These are phyloP conservation scores for Neomorphus geoffroyi DNA, from an alignment of 2,797 vertebrate genomes.

Conservation along the genomic window DNA sequence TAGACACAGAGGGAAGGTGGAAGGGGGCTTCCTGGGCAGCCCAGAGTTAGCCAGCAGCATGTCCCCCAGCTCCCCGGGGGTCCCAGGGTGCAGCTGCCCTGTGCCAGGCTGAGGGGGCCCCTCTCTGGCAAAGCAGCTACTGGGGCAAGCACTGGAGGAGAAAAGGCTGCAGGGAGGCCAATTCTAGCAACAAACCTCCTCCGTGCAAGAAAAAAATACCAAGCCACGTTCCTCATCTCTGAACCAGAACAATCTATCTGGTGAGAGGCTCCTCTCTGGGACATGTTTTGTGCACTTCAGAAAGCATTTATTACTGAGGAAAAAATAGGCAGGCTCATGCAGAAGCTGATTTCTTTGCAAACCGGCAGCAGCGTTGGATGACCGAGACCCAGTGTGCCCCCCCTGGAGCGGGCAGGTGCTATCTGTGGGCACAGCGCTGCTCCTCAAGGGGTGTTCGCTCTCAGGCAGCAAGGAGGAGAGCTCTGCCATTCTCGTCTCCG, in stretches of 20 bases:
- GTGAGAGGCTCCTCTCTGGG: background rate
- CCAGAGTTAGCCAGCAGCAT: background rate
- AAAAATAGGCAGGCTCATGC: background rate
- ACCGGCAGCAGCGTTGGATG: background rate
- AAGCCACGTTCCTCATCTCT: background rate
- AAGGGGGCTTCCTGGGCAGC: background rate
- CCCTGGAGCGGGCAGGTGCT: fast-evolving
- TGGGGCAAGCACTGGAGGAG: background rate
- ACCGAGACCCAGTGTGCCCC: background rate
- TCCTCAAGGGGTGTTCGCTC: fast-evolving
- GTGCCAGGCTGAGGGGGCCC: background rate
- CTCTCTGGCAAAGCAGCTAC: background rate
- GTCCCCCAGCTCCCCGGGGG: too few relatives aligned
- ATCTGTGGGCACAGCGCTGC: background rate
- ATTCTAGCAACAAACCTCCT: background rate
- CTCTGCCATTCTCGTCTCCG: background rate
- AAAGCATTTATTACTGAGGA: background rate
- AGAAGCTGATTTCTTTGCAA: background rate
- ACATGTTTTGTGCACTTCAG: background rate
- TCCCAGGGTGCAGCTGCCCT: background rate
- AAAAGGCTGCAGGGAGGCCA: background rate
- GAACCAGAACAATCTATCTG: background rate
- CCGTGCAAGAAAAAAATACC: background rate
- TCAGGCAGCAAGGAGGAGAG: background rate
- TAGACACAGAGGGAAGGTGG: fast-evolving